Evolutionary conservation across 2,113 vertebrate genomes (phyloP).

Genomic region (Reinhardtius hippoglossoides): DNA sequence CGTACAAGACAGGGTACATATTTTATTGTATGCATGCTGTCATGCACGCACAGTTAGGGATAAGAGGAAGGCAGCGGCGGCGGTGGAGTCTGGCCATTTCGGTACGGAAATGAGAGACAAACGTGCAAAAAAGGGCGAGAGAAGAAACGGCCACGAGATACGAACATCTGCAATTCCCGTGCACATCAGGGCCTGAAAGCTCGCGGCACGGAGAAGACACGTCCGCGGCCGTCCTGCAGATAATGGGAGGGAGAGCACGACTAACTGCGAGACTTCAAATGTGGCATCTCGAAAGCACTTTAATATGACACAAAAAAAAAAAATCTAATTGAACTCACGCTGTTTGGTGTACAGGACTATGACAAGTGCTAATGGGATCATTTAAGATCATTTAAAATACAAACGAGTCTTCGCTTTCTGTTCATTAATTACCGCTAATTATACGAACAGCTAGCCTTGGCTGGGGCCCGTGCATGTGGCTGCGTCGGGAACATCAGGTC

Average conservation of each 20-base stretch:
- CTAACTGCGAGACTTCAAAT: slow-evolving; percentile 45
- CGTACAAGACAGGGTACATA: slow-evolving; percentile 82
- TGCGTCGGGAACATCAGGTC: slow-evolving; percentile 75
- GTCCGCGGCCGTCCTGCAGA: slow-evolving; percentile 23
- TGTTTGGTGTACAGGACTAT: slow-evolving; percentile 98
- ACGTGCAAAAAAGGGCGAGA: slow-evolving; percentile 1
- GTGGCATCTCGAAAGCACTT: slow-evolving; percentile 87
- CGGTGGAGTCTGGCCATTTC: slow-evolving; percentile 31
- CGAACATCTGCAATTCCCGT: neutral
- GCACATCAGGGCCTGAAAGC: slow-evolving; percentile 2
- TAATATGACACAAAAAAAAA: slow-evolving; percentile 78
- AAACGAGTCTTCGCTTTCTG: slow-evolving; percentile 99
- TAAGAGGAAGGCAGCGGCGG: slow-evolving; percentile 51
- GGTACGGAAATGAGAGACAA: neutral
- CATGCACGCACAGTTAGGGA: slow-evolving; percentile 68
- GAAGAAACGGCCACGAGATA: neutral
- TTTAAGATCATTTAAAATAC: slow-evolving; percentile 99
- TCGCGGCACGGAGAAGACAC: neutral
- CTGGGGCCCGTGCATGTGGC: slow-evolving; percentile 88
- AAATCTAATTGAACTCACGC: slow-evolving; percentile 97
- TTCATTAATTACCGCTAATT: slow-evolving; percentile 99
- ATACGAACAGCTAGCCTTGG: slow-evolving; percentile 93
- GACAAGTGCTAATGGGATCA: slow-evolving; percentile 99
- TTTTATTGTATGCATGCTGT: slow-evolving; percentile 80
- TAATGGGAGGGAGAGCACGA: slow-evolving; percentile 14